Evolutionary conservation across 2,113 vertebrate species (phyloP), one percentile per base, ranked within the genome.

Genomic region (Brachyhypopomus gauderio): DNA sequence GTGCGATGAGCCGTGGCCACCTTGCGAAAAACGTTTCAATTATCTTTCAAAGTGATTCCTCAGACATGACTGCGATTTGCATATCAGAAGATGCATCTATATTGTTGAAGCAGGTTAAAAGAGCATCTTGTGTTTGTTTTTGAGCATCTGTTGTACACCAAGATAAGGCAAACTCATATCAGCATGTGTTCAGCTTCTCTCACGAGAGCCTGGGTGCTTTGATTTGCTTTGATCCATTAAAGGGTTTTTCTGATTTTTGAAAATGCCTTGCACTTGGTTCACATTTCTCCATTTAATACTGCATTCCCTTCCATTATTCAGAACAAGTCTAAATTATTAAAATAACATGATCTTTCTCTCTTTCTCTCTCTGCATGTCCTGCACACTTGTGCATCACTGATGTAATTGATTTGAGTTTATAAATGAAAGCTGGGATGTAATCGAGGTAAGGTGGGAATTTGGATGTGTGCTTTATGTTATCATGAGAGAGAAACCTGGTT

Each of bases 261-360:
- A 60, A 70, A 34, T 9, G 3, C 48, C 38, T 77, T 12, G 55
- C n/a, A 74, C 17, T 45, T n/a, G 77, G 27, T 60, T 17, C 85
- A 86, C 85, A 84, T 88, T 86, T 82, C 11, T 80, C 87, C 88
- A 83, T 87, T 90, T 85, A 88, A 87, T 78, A 88, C 85, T 82
- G 86, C 88, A 78, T 82, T 30, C 87, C 80, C 77, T 90, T 89
- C 79, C 85, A 90, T 91, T 91, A 92, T 90, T 91, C 89, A 91
- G 82, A 60, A 72, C 19, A 7, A 14, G 14, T 14, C 82, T 90
- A 84, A 90, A 92, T 91, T 88, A 91, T 91, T 93, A 62, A 90
- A 86, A 84, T 75, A 36, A 80, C 73, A 82, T 80, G 84, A 87
- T 86, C 60, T 86, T 80, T 86, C 85, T 83, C 78, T 80, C 34